Evolutionary conservation across 2,888 invertebrate genomes (phyloP), one percentile per base, ranked within the genome.

Genomic region (Crioceris asparagi): DNA sequence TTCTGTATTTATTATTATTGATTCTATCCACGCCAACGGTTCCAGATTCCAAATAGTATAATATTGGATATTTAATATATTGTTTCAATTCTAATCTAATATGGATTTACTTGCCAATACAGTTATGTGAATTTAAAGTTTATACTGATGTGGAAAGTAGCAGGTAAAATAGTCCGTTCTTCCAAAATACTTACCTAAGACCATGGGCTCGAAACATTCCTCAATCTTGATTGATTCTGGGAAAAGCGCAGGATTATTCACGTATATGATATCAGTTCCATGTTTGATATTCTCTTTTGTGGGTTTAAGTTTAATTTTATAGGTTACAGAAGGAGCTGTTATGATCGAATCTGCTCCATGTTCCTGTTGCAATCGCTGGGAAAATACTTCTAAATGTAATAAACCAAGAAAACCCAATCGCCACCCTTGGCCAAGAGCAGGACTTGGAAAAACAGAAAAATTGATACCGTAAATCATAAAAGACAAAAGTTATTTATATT

Each of bases 401-500:
- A 91, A 66, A 0, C 91, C 91, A 10, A 91, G 65, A 60, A 91
- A 91, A 2, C 91, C 91, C 17, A 90, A 64, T 29, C 90, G 73
- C 86, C 87, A 91, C 16, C 91, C 91, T 58, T 84, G 83, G 2
- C 90, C 91, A 38, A 91, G 66, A 2, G 90, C 90, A 40, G 86
- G 80, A 64, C 88, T 88, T 40, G n/a, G 41, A 41, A 41, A 33
- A 27, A 30, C n/a, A n/a, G n/a, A n/a, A n/a, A n/a, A n/a, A n/a
- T n/a, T n/a, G n/a, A n/a, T n/a, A n/a, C n/a, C n/a, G n/a, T n/a
- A n/a, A n/a, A n/a, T n/a, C n/a, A n/a, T n/a, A n/a, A n/a, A n/a
- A n/a, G n/a, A n/a, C n/a, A n/a, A n/a, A n/a, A n/a, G n/a, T n/a
- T n/a, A n/a, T n/a, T n/a, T n/a, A n/a, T n/a, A n/a, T n/a, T n/a